phyloP scores from a whole-genome alignment of 2,113 vertebrate species.

The Nothoprocta pentlandii region DNA sequence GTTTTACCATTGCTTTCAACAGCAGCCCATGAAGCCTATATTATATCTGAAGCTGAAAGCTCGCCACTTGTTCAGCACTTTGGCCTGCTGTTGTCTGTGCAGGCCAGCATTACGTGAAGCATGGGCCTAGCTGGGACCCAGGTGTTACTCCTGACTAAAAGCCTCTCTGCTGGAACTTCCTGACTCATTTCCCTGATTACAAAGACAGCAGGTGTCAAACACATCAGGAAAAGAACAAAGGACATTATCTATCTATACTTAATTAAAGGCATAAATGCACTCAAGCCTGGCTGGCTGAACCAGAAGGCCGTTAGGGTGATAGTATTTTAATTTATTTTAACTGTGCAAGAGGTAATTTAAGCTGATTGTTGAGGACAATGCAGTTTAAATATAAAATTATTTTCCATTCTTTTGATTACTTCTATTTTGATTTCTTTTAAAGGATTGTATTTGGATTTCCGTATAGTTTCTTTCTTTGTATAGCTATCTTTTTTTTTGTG shows the following conservation, averaged over 20 bases:
- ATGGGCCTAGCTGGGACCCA: conserved; percentile 26
- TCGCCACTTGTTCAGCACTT: conserved; percentile 7
- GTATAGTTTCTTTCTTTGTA: not conserved
- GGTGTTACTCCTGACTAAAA: conserved; percentile 73
- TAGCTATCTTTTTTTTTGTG: not conserved
- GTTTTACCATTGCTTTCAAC: conserved; percentile 1
- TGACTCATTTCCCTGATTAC: conserved; percentile 68
- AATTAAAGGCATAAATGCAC: conserved; percentile 58
- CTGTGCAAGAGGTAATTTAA: not conserved
- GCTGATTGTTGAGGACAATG: not conserved
- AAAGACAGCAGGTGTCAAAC: conserved; percentile 68
- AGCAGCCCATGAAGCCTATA: not conserved
- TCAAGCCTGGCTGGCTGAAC: conserved; percentile 44
- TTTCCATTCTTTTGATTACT: not conserved
- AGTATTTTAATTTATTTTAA: conserved; percentile 53
- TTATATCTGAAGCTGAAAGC: not conserved
- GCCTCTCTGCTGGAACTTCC: conserved; percentile 68
- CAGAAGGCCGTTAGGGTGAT: not conserved
- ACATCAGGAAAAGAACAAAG: conserved; percentile 67
- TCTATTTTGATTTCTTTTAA: not conserved
- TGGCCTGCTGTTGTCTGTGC: not conserved
- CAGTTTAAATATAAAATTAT: not conserved
- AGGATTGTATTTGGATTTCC: not conserved
- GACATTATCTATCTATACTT: conserved; percentile 66
- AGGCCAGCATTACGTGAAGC: fast-evolving